Evolutionary conservation across 2,113 vertebrate genomes (phyloP).

Genomic region (Cinclus cinclus): DNA sequence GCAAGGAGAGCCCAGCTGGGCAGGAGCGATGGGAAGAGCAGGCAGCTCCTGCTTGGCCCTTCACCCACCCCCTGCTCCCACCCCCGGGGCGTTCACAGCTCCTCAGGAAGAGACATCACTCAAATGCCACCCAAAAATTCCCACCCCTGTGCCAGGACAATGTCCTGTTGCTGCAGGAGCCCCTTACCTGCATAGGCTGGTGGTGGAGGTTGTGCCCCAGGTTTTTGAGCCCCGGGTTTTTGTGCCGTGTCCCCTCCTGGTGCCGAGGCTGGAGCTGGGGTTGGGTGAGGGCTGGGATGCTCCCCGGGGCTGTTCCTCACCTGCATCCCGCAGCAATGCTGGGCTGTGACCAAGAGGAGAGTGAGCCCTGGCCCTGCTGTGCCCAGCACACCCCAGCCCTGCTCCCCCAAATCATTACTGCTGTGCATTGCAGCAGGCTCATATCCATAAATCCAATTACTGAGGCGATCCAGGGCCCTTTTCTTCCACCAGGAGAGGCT

Average conservation of each 20-base stretch:
- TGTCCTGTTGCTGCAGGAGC: not conserved
- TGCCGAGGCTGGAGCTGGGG: rapidly evolving
- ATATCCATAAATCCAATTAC: rapidly evolving
- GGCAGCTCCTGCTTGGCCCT: not conserved
- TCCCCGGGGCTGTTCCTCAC: not conserved
- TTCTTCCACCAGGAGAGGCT: not conserved
- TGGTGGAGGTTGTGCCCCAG: not conserved
- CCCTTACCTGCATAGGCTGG: not conserved
- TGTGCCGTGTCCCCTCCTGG: not conserved
- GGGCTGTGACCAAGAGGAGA: not conserved
- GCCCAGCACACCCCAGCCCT: rapidly evolving
- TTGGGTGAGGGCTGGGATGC: not conserved
- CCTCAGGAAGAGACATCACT: rapidly evolving
- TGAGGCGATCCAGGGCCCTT: not conserved
- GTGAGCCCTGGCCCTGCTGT: not conserved
- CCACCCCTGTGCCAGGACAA: not conserved
- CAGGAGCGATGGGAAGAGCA: not conserved
- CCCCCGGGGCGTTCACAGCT: rapidly evolving
- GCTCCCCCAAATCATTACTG: rapidly evolving
- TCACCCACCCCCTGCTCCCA: rapidly evolving
- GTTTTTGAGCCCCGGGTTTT: rapidly evolving
- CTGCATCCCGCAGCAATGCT: not conserved
- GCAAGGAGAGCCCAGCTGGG: not conserved
- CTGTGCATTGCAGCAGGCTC: not conserved
- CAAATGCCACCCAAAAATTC: not conserved